Evolutionary conservation across 2,888 invertebrate genomes (phyloP).

Genomic region (Dasysyrphus albostriatus): DNA sequence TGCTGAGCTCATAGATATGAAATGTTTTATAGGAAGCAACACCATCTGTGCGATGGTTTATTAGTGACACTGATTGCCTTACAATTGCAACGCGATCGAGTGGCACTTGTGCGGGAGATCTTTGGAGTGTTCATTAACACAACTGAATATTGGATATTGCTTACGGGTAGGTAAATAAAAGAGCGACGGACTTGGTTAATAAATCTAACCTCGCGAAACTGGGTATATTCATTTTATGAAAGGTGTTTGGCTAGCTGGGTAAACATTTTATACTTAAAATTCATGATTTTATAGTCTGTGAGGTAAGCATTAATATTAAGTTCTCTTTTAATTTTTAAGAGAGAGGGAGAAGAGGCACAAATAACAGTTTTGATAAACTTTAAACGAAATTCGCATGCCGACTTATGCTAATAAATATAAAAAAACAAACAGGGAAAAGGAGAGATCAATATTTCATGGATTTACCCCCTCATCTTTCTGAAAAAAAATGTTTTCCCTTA

Average conservation of each 20-base stretch:
- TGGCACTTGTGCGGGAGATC: slow-evolving; percentile 45
- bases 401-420: too few relatives aligned
- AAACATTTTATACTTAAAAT: neutral
- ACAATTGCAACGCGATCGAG: slow-evolving; percentile 58
- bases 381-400: too few relatives aligned
- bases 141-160: neutral
- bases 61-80: slow-evolving; percentile 64
- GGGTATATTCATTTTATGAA: slow-evolving; percentile 28
- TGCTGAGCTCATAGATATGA: neutral
- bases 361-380: too few relatives aligned
- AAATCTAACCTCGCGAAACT: slow-evolving; percentile 25
- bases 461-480: too few relatives aligned
- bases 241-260: slow-evolving; percentile 8
- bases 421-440: too few relatives aligned
- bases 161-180: slow-evolving; percentile 33
- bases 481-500: too few relatives aligned
- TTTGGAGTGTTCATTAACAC: slow-evolving; percentile 51
- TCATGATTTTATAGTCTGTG: neutral
- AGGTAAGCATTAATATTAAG: neutral
- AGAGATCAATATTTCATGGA: too few relatives aligned
- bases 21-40: slow-evolving; percentile 17
- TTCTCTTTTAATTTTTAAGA: too few relatives aligned
- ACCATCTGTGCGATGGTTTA: slow-evolving; percentile 45
- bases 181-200: slow-evolving; percentile 15
- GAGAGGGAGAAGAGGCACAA: too few relatives aligned